A percentile compares a stretch with the other conserved stretches of the same genome.
Conservation (phyloP, 2,888 invertebrate genomes). For the Meta bourneti region DNA sequence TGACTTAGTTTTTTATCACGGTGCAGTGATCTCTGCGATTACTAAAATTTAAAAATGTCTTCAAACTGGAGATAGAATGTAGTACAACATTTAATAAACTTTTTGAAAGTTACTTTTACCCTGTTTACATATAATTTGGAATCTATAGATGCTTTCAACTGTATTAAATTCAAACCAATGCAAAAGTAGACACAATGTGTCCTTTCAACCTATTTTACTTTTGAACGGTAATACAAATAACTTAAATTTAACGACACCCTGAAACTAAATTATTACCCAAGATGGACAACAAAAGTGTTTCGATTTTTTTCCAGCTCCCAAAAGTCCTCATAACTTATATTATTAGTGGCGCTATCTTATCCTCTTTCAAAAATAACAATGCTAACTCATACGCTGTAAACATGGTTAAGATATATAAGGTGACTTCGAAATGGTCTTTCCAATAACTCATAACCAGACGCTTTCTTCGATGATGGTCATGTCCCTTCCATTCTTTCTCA, state of each 20-base stretch:
- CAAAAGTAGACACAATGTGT: neutral
- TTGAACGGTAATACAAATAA: constrained; percentile 30
- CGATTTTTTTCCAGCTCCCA: neutral
- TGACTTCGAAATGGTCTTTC: constrained; percentile 4
- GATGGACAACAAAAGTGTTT: neutral
- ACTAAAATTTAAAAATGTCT: too few relatives aligned
- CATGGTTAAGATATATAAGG: neutral
- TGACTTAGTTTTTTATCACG: too few relatives aligned
- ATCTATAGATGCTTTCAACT: too few relatives aligned
- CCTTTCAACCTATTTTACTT: neutral
- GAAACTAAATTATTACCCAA: constrained; percentile 26
- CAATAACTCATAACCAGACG: constrained; percentile 39
- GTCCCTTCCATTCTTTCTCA: neutral
- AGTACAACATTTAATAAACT: too few relatives aligned
- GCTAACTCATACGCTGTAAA: neutral
- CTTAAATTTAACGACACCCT: constrained; percentile 39
- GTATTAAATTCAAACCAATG: neutral
- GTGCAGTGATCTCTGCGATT: too few relatives aligned
- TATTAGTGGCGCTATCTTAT: neutral
- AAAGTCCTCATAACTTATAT: neutral
- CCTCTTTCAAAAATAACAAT: neutral
- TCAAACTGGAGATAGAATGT: too few relatives aligned
- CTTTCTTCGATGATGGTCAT: constrained; percentile 11
- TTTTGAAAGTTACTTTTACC: too few relatives aligned
- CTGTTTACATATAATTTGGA: too few relatives aligned